These are phyloP conservation scores for Drosophila serrata DNA, from an alignment of 1,140 invertebrate species.

Conservation along the genomic window DNA sequence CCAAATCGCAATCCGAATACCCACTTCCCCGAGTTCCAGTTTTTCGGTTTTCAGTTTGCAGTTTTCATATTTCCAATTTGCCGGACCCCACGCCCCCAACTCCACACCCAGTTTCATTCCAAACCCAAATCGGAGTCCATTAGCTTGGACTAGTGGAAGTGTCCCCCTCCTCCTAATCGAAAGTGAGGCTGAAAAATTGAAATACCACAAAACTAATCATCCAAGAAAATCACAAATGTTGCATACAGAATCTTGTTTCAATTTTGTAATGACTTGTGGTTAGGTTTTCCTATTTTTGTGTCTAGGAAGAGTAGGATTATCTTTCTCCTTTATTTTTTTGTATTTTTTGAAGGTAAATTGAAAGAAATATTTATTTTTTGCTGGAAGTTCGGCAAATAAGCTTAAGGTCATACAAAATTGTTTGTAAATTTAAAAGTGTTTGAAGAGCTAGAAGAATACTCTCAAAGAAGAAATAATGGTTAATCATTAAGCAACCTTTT, in stretches of 20 bases:
- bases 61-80: constrained; percentile 70
- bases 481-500: neutral
- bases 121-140: constrained; percentile 8
- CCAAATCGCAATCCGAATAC: neutral
- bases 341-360: neutral
- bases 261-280: neutral
- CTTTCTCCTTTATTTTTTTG: neutral
- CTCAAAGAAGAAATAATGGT: no score
- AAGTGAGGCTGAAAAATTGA: constrained; percentile 2
- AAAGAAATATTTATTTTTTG: neutral
- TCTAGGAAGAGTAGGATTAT: no score
- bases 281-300: neutral
- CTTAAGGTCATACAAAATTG: neutral
- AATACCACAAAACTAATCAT: constrained; percentile 14
- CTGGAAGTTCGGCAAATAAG: neutral
- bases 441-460: neutral
- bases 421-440: neutral
- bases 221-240: constrained; percentile 19
- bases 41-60: constrained; percentile 60
- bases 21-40: neutral
- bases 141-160: constrained; percentile 17
- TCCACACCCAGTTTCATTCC: neutral
- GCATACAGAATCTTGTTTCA: neutral
- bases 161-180: neutral
- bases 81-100: constrained; percentile 15